Evolutionary conservation across 2,888 invertebrate genomes (phyloP).

Genomic region (Eupeodes latifasciatus): DNA sequence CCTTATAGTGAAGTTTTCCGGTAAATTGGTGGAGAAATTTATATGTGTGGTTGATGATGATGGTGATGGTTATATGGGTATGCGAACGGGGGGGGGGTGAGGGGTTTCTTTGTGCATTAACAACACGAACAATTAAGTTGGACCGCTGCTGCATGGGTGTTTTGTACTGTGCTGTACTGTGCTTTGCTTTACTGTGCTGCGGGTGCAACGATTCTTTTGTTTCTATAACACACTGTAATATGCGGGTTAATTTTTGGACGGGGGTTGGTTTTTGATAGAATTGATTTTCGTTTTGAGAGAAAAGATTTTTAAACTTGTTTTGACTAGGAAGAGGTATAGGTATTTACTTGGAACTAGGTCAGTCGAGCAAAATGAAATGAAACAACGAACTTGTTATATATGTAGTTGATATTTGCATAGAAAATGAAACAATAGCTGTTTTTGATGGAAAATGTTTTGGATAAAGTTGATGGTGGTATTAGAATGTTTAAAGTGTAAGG

Average conservation of each 20-base stretch:
- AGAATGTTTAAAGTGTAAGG: too few relatives aligned
- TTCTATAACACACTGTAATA: not conserved
- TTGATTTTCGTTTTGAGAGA: constrained; percentile 28
- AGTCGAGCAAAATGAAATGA: constrained; percentile 10
- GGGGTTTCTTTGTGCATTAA: constrained; percentile 54
- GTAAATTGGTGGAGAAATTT: constrained; percentile 39
- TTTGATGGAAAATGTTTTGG: not conserved
- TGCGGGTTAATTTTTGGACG: constrained; percentile 30
- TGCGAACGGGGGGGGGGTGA: not conserved
- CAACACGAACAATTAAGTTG: constrained; percentile 66
- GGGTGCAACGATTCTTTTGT: constrained; percentile 49
- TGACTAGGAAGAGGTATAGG: not conserved
- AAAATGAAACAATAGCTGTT: not conserved
- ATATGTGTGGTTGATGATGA: constrained; percentile 14
- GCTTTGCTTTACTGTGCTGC: not conserved
- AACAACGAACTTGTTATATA: not conserved
- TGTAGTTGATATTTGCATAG: not conserved
- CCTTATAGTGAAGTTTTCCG: constrained; percentile 39
- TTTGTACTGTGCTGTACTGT: not conserved
- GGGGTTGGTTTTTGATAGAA: constrained; percentile 38
- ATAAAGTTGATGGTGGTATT: not conserved
- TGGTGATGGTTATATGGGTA: not conserved
- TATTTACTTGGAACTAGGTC: not conserved
- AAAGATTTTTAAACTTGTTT: constrained; percentile 35
- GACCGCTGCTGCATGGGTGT: not conserved